These are phyloP conservation scores for Chelonia mydas DNA, from an alignment of 2,797 vertebrate species.

Conservation along the genomic window DNA sequence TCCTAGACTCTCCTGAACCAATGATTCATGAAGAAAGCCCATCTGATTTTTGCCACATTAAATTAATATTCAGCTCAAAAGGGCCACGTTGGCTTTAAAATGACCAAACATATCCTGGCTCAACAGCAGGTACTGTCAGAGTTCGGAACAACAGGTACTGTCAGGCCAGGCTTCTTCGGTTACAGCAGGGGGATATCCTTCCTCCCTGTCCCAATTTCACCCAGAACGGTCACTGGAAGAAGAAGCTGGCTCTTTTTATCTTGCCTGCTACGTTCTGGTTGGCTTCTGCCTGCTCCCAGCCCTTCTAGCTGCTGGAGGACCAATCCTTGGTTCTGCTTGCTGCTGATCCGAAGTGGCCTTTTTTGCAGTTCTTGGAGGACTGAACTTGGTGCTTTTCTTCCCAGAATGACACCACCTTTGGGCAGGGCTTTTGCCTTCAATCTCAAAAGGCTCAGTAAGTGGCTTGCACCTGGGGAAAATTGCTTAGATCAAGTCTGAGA, in stretches of 20 bases:
- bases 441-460: neutral
- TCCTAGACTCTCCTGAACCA: neutral
- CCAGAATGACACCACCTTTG: neutral
- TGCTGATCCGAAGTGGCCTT: neutral
- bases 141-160: neutral
- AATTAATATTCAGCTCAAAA: neutral
- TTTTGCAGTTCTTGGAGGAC: neutral
- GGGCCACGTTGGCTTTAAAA: neutral
- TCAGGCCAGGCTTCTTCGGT: neutral
- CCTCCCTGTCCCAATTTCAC: neutral
- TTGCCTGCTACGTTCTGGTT: neutral
- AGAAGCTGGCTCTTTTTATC: neutral
- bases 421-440: neutral
- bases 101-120: neutral
- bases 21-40: neutral
- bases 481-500: neutral
- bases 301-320: neutral
- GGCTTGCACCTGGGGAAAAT: neutral
- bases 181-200: neutral
- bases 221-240: neutral
- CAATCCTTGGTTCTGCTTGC: neutral
- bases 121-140: neutral
- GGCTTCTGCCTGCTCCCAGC: neutral
- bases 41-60: neutral
- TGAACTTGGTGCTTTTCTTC: neutral